Percentiles rank a stretch among this genome's conserved stretches.
These are phyloP conservation scores for Carassius auratus DNA, from an alignment of 2,113 vertebrate genomes.

Conservation along the genomic window DNA sequence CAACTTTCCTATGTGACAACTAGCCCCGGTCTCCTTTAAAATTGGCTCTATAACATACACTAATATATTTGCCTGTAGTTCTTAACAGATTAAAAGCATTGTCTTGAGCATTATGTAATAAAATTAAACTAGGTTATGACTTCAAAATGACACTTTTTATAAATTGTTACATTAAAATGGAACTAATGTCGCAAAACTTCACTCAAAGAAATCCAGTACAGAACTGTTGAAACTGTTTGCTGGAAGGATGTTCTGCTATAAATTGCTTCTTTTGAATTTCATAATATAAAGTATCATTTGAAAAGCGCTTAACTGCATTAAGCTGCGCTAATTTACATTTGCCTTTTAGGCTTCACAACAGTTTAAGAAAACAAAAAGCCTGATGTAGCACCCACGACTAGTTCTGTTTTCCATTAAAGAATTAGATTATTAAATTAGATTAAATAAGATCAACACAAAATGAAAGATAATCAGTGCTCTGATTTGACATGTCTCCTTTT, in stretches of 20 bases:
- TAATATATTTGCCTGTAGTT: background rate
- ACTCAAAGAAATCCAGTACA: background rate
- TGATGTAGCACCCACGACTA: constrained; percentile 37
- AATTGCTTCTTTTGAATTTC: background rate
- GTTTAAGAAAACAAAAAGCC: constrained; percentile 44
- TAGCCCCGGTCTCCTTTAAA: background rate
- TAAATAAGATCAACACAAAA: constrained; percentile 46
- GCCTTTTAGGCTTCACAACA: constrained; percentile 6
- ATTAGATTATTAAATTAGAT: constrained; percentile 45
- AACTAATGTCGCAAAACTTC: background rate
- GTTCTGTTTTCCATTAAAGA: constrained; percentile 53
- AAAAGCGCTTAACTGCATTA: constrained; percentile 6
- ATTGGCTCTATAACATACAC: background rate
- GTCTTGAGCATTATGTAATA: background rate
- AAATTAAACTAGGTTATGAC: background rate
- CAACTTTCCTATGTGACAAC: background rate
- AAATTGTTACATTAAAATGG: background rate
- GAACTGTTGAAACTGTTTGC: background rate
- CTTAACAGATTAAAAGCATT: background rate
- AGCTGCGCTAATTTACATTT: constrained; percentile 16
- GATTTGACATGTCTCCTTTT: constrained; percentile 46
- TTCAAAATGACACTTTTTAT: background rate
- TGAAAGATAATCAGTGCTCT: constrained; percentile 37
- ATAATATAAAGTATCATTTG: background rate
- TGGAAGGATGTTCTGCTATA: background rate